Base-by-base conservation (phyloP, 2,797 vertebrate species). In the Gobio occitaniae region DNA sequence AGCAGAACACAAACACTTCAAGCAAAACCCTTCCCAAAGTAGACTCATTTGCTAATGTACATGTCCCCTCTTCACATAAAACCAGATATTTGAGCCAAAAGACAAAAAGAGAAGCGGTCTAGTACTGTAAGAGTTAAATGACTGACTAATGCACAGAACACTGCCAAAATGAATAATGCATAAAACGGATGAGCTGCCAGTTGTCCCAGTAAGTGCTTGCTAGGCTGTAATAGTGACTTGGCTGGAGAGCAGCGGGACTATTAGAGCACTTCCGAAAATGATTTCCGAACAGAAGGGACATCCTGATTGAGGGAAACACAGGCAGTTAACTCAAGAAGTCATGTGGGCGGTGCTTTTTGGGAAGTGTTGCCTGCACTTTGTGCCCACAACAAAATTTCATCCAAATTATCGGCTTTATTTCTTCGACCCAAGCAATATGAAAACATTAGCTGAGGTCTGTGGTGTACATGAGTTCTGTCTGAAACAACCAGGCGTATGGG, bases 141-240 rank as follows among this genome's bases (percentile, higher is more conserved):
- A 29, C 38, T 19, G 77, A 69, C 65, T 50, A 80, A 71, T 78
- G 74, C 61, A 75, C 75, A 6, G 38, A 32, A 76, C n/a, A 12
- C 59, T 61, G 21, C 41, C 19, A 65, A 44, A 52, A 89, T 91
- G 13, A 89, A 89, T 89, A 88, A 90, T 92, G 82, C 72, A 89
- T 19, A 76, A 41, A 19, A 83, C 72, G 84, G 74, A 87, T 61
- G 78, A 81, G 78, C 84, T 44, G 80, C 25, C 19, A 29, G 75
- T 83, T 41, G 80, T n/a, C 48, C 11, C 47, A 12, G 19, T 19
- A 83, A 85, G 78, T 85, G 72, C 69, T 81, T 83, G n/a, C 84
- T 59, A 17, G 36, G 81, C 66, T 71, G 69, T 75, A 77, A 77
- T 56, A 54, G 74, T 25, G 32, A 52, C 66, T 65, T 63, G 74